phyloP scores from a whole-genome alignment of 2,797 vertebrate genomes.

The Sphaeramia orbicularis region DNA sequence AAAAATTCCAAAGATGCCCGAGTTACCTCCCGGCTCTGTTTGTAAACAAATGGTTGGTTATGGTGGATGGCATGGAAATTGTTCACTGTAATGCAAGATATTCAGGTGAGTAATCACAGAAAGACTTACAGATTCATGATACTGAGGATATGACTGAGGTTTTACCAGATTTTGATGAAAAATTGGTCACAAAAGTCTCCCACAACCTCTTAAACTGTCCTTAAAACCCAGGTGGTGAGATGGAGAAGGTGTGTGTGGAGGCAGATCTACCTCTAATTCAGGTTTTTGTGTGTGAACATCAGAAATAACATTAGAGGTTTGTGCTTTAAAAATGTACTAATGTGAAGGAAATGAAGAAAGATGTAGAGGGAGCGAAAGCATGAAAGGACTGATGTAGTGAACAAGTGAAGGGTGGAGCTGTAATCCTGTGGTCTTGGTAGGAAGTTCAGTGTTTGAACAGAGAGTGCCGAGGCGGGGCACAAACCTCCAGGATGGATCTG shows the following conservation, averaged over 20 bases:
- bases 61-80: no score
- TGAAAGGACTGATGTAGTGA: conserved; percentile 52
- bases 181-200: no score
- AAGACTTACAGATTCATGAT: no score
- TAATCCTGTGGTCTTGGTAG: conserved; percentile 77
- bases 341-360: conserved; percentile 42
- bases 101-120: no score
- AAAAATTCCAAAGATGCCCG: no score
- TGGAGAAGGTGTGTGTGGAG: conserved; percentile 25
- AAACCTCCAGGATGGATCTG: conserved; percentile 80
- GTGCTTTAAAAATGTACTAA: conserved; percentile 42
- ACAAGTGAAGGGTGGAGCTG: conserved; percentile 47
- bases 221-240: no score
- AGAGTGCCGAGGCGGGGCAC: conserved; percentile 69
- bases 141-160: no score
- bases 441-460: conserved; percentile 85
- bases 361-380: conserved; percentile 24
- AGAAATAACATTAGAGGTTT: conserved; percentile 34
- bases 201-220: no score
- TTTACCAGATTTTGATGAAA: no score
- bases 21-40: no score
- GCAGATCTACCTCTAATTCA: conserved; percentile 27
- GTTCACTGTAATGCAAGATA: no score
- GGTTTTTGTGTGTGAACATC: conserved; percentile 13
- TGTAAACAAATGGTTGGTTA: no score